These are phyloP conservation scores for Drosophila paranaensis DNA, from an alignment of 2,888 invertebrate genomes.

Conservation along the genomic window DNA sequence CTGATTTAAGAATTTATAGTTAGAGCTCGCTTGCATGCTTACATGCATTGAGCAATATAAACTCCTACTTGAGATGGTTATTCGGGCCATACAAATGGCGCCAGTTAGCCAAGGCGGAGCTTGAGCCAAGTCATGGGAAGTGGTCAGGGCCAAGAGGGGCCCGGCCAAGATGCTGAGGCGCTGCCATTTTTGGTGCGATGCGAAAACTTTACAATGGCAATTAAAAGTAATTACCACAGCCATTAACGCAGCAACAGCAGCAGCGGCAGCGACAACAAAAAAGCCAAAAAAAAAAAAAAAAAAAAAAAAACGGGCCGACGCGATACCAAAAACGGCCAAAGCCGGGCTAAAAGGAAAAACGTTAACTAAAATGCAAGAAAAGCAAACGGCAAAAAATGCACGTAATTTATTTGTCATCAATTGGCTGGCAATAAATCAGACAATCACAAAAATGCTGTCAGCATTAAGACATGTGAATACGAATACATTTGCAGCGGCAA, in stretches of 20 bases:
- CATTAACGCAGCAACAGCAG: constrained; percentile 70
- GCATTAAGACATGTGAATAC: constrained; percentile 81
- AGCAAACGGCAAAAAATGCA: constrained; percentile 53
- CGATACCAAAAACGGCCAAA: constrained; percentile 71
- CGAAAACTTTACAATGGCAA: constrained; percentile 78
- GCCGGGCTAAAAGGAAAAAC: constrained; percentile 64
- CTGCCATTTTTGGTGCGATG: constrained; percentile 75
- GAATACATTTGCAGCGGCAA: constrained; percentile 59
- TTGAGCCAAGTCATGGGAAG: constrained; percentile 41
- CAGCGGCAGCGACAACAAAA: constrained; percentile 20
- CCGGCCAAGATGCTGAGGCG: constrained; percentile 49
- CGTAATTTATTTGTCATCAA: constrained; percentile 80
- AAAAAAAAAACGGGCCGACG: constrained; percentile 26
- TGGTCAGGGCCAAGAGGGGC: constrained; percentile 48
- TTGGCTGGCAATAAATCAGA: constrained; percentile 83
- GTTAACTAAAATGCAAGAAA: constrained; percentile 51
- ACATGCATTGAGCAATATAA: not conserved
- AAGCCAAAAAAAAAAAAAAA: not conserved
- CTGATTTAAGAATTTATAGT: not conserved
- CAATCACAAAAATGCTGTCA: constrained; percentile 84
- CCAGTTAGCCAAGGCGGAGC: constrained; percentile 34
- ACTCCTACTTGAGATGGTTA: not conserved
- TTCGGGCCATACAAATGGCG: constrained; percentile 41
- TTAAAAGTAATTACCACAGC: constrained; percentile 76
- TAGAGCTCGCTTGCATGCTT: not conserved